Conservation (phyloP, 2,797 vertebrate species). For the Amblyraja radiata region DNA sequence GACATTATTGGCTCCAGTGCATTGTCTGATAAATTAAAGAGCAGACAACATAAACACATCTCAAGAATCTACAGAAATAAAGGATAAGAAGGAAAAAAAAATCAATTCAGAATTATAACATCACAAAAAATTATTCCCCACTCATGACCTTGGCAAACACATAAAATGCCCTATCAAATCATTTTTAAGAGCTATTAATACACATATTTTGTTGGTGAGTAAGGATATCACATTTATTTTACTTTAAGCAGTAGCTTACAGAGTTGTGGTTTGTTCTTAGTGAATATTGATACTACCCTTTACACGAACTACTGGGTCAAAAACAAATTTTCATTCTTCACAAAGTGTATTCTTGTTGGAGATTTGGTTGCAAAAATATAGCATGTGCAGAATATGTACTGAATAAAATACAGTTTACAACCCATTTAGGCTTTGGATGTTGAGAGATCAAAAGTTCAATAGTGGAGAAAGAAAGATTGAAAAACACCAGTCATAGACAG, state of each 20-base stretch:
- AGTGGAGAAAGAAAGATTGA: no score
- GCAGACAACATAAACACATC: conserved; percentile 62
- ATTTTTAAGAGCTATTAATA: conserved; percentile 52
- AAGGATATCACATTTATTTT: conserved; percentile 53
- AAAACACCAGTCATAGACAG: no score
- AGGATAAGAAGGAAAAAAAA: conserved; percentile 57
- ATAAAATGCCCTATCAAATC: conserved; percentile 53
- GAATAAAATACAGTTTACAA: not conserved
- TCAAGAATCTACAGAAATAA: conserved; percentile 64
- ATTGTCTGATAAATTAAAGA: conserved; percentile 54
- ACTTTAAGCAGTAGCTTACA: conserved; percentile 51
- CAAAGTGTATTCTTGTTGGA: not conserved
- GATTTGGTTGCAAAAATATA: not conserved
- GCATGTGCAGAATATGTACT: not conserved
- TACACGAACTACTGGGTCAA: not conserved
- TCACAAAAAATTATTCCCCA: conserved; percentile 60
- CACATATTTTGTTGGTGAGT: conserved; percentile 56
- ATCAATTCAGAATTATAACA: conserved; percentile 56
- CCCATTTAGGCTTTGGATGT: not conserved
- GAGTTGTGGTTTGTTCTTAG: conserved; percentile 43
- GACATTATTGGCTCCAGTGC: conserved; percentile 28
- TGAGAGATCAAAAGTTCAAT: not conserved
- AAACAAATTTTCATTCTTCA: not conserved
- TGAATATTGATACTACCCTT: conserved; percentile 38
- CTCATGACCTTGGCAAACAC: conserved; percentile 12